Evolutionary conservation across 2,797 vertebrate species (phyloP), one percentile per base, ranked within the genome.

Genomic region (Heteromormyrus szaboi): DNA sequence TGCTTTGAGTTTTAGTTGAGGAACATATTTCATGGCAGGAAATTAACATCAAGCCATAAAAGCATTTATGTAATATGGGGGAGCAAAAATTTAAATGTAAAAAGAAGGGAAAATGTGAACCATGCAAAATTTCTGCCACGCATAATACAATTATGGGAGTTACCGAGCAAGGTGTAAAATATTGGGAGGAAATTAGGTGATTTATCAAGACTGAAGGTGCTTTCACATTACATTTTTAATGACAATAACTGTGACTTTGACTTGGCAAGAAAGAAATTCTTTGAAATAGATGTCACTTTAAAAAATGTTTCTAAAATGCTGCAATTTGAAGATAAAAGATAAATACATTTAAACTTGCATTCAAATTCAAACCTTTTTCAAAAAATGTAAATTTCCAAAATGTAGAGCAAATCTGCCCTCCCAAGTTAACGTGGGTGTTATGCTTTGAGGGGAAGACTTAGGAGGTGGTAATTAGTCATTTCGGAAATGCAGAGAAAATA

Each of bases 381-480:
- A 68, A 65, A 65, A 65, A 41, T 79, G 2, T 79, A 79, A 79
- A 79, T 79, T 79, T 41, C 72, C 72, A 79, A 79, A 41, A 79
- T 44, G 37, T 79, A 79, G 72, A 79, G 6, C 72, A 44, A 37
- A 79, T 37, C 72, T 44, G 62, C 37, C 72, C 72, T 79, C 72
- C 72, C 72, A 79, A 79, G 72, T 79, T 79, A 6, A 44, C 33
- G 37, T 79, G 72, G 72, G 72, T 44, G 72, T 41, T 79, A 19
- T 79, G 72, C 33, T 79, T 79, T 79, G 72, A 79, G 72, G 72
- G 68, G 72, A 79, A 76, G 68, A 76, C 68, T 76, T 76, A 41
- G 68, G 68, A 76, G 68, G 33, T 76, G 68, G 68, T 76, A 76
- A 76, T 76, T 76, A 76, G 33, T 12, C 68, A 11, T 76, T 76